Conservation (phyloP, 2,113 vertebrate genomes). For the Procavia capensis region DNA sequence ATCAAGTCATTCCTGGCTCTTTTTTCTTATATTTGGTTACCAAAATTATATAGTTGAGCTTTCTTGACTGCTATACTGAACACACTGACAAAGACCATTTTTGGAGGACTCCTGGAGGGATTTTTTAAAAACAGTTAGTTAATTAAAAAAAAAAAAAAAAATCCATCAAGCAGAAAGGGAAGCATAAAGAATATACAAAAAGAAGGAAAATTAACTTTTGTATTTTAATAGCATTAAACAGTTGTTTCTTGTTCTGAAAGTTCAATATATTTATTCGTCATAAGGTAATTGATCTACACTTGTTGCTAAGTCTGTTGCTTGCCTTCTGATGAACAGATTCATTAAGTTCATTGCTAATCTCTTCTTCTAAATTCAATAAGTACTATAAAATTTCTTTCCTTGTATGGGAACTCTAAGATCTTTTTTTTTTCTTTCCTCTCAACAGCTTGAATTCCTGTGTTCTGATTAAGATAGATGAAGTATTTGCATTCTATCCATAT, state of each 20-base stretch:
- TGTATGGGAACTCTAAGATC: conserved; percentile 82
- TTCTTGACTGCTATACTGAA: conserved; percentile 15
- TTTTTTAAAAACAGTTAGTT: conserved; percentile 6
- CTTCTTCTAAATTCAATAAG: conserved; percentile 78
- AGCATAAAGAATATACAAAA: neutral
- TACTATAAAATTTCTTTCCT: conserved; percentile 81
- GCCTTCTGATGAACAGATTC: conserved; percentile 71
- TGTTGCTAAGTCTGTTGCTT: conserved; percentile 73
- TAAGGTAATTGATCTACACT: conserved; percentile 71
- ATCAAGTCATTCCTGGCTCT: neutral
- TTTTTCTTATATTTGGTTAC: conserved; percentile 58
- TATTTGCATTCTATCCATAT: conserved; percentile 92
- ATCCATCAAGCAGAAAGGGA: neutral
- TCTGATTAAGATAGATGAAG: conserved; percentile 91
- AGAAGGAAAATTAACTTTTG: neutral
- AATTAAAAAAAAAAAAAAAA: neutral
- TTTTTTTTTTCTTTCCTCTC: conserved; percentile 80
- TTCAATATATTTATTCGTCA: conserved; percentile 77
- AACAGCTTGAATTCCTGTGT: conserved; percentile 89
- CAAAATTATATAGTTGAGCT: neutral
- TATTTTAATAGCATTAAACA: conserved; percentile 45
- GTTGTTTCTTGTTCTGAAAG: conserved; percentile 53
- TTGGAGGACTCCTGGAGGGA: neutral
- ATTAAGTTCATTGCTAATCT: conserved; percentile 76
- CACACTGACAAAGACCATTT: neutral